Evolutionary conservation across 2,113 vertebrate species (phyloP), one percentile per base, ranked within the genome.

Genomic region (Oncorhynchus keta): DNA sequence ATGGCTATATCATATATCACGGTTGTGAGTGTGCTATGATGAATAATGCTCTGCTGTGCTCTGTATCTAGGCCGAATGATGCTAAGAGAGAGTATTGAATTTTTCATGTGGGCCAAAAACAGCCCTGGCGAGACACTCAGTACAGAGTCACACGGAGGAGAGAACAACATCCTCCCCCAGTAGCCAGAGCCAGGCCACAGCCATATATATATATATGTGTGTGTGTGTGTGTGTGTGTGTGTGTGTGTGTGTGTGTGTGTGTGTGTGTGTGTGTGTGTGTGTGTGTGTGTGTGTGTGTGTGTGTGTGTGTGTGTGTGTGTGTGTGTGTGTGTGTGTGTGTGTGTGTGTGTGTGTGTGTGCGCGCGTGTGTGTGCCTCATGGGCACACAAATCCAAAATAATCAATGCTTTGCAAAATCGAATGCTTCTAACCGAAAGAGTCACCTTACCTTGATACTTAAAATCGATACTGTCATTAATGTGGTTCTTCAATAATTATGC

Each of bases 31-130:
- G 67, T 85, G 81, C 28, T 30, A 30, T 48, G 2, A 22, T 48
- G 32, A 73, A 30, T 48, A 77, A 81, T 86, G 75, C 24, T 86
- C 71, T 79, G 7, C 13, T 16, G 84, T 59, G 75, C 57, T n/a
- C n/a, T 45, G 67, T 90, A 92, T 92, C 83, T 92, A 90, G 91
- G 90, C 81, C 89, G 26, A 89, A 89, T 87, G 87, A 84, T 89
- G 85, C 83, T 77, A 74, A 88, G 55, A 64, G 87, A 88, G 81
- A 79, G 82, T 79, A 68, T 72, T 92, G 85, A 87, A 92, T 91
- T 91, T 92, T 92, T 92, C 81, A 92, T 92, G 87, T 18, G 18
- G 87, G 70, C 83, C 86, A 84, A 88, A 90, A 91, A 88, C 85
- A 88, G 88, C 86, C 86, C 82, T 80, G 82, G 79, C 5, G 74